These are phyloP conservation scores for Perccottus glenii DNA, from an alignment of 2,113 vertebrate species.

Conservation along the genomic window DNA sequence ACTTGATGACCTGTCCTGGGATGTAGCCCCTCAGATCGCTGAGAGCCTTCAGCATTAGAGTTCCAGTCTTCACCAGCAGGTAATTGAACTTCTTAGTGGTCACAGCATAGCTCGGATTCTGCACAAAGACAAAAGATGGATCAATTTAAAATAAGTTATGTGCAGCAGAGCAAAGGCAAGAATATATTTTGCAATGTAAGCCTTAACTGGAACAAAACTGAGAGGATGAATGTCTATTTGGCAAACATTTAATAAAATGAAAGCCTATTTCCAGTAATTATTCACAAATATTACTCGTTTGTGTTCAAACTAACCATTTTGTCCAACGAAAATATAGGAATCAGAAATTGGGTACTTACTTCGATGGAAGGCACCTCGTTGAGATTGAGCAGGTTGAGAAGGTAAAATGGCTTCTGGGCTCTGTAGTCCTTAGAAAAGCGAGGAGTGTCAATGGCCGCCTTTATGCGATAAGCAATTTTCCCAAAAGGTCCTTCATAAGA, in stretches of 20 bases:
- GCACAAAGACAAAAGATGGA: conserved; percentile 8
- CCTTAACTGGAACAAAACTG: too few species aligned
- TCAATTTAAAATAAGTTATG: not conserved
- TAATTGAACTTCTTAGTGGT: conserved; percentile 95
- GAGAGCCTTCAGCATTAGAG: conserved; percentile 84
- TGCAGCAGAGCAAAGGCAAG: too few species aligned
- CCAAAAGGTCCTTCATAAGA: conserved; percentile 97
- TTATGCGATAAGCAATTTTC: conserved; percentile 87
- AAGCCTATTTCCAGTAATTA: too few species aligned
- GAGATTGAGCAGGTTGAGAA: conserved; percentile 91
- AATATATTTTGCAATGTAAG: too few species aligned
- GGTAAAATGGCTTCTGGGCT: conserved; percentile 86
- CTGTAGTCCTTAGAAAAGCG: conserved; percentile 96
- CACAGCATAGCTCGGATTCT: conserved; percentile 87
- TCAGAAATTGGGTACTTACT: conserved; percentile 70
- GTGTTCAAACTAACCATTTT: too few species aligned
- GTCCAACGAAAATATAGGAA: too few species aligned
- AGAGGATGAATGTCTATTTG: too few species aligned
- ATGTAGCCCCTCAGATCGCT: conserved; percentile 91
- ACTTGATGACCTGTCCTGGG: conserved; percentile 90
- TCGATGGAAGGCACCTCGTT: conserved; percentile 92
- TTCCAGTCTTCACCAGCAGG: conserved; percentile 94
- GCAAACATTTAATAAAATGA: too few species aligned
- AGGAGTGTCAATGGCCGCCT: conserved; percentile 89
- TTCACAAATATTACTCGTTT: too few species aligned